Conservation (phyloP, 2,888 invertebrate species). For the Tinea semifulvella region DNA sequence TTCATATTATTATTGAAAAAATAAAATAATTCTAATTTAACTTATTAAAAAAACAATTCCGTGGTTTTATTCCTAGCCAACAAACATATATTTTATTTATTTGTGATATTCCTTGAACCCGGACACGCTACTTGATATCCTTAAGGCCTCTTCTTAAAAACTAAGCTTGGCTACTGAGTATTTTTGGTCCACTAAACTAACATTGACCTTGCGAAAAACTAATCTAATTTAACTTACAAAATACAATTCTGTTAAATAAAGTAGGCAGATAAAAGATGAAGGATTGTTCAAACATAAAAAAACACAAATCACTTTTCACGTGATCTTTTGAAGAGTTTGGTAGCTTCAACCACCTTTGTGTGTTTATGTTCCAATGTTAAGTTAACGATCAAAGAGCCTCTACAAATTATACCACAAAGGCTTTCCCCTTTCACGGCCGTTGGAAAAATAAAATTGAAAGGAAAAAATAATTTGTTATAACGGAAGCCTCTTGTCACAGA, state of each 20-base stretch:
- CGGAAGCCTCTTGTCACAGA: conserved; percentile 25
- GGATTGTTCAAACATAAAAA: conserved; percentile 11
- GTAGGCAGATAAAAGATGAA: not conserved
- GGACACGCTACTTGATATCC: too few relatives aligned
- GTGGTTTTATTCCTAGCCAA: too few relatives aligned
- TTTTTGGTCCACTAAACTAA: too few relatives aligned
- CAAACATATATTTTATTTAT: too few relatives aligned
- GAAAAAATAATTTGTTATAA: conserved; percentile 27
- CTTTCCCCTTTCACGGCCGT: conserved; percentile 9
- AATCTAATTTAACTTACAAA: too few relatives aligned
- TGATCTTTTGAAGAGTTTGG: conserved; percentile 11
- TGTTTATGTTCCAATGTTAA: conserved; percentile 12
- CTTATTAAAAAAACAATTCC: too few relatives aligned
- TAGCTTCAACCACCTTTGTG: conserved; percentile 12
- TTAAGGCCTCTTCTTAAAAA: too few relatives aligned
- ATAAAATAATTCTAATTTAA: too few relatives aligned
- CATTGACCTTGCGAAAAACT: too few relatives aligned
- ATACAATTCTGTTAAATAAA: conserved; percentile 3
- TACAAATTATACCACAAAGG: conserved; percentile 14
- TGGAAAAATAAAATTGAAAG: conserved; percentile 13
- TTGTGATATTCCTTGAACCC: too few relatives aligned
- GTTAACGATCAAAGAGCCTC: conserved; percentile 12
- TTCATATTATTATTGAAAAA: too few relatives aligned
- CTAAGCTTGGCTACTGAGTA: too few relatives aligned
- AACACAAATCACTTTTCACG: conserved; percentile 12